Evolutionary conservation across 2,888 invertebrate species (phyloP), one percentile per base, ranked within the genome.

Genomic region (Calliopum simillimum): DNA sequence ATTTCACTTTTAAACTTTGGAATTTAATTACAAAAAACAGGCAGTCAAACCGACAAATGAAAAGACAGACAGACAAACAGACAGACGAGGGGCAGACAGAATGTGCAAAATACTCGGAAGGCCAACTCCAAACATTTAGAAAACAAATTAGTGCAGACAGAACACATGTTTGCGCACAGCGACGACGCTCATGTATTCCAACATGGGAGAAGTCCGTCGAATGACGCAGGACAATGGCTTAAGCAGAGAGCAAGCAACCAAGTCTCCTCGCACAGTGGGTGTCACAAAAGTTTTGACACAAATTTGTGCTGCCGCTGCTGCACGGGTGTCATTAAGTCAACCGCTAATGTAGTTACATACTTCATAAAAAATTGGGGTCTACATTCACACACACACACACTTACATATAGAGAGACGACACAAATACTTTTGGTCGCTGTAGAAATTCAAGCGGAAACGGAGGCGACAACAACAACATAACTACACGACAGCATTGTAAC

Each of bases 291-390:
- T 53, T 23, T 65, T 21, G 41, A 55, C 55, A 55, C 64, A 64
- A 64, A 64, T 43, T 53, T 53, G 23, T 41, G 44, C 41, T 21
- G 33, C 33, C 6, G 33, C 33, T 33, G 33, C 33, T 33, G 46
- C 13, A 21, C 25, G 71, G 73, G 72, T 76, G 80, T 76, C 81
- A 79, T 79, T 79, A 81, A 74, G 76, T 71, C 74, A 75, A 77
- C 75, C 78, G 72, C 77, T 74, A 71, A 71, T 65, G 59, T 53
- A 58, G 59, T 49, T 23, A 44, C 51, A 51, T 43, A 55, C 66
- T 55, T 43, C 66, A 64, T 53, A 43, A n/a, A 64, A 56, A 56
- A 21, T 6, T 33, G 14, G 33, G 33, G 25, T 12, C 14, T 25
- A 12, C 21, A 5, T 12, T 11, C 33, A 12, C 25, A 56, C 33